phyloP scores from a whole-genome alignment of 1,140 invertebrate species.

The Drosophila sproati region DNA sequence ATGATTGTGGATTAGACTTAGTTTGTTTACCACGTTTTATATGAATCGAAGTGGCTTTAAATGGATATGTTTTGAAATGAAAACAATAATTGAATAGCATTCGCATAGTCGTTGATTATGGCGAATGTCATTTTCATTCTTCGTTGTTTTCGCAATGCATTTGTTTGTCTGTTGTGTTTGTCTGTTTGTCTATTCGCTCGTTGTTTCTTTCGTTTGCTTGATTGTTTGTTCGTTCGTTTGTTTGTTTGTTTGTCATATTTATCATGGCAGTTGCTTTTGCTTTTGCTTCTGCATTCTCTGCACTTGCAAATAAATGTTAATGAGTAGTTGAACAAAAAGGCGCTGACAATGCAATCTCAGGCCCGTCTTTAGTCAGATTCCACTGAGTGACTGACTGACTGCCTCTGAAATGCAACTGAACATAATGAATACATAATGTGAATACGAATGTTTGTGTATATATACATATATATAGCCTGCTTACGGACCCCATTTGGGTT shows the following conservation, averaged over 20 bases:
- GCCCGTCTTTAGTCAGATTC: slow-evolving; percentile 12
- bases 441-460: slow-evolving; percentile 4
- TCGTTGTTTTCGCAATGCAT: slow-evolving; percentile 67
- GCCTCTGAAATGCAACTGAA: slow-evolving; percentile 54
- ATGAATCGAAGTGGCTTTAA: too few relatives aligned
- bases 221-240: slow-evolving; percentile 42
- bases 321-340: slow-evolving; percentile 78
- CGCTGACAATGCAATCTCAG: slow-evolving; percentile 69
- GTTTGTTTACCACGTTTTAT: too few relatives aligned
- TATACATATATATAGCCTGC: slow-evolving; percentile 6
- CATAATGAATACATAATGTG: slow-evolving; percentile 56
- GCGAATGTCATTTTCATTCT: slow-evolving; percentile 9
- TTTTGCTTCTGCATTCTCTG: slow-evolving; percentile 67
- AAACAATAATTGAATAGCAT: slow-evolving; percentile 1
- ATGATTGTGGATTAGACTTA: too few relatives aligned
- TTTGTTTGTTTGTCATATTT: slow-evolving; percentile 79
- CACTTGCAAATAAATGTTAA: slow-evolving; percentile 82
- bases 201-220: slow-evolving; percentile 38
- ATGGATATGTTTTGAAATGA: too few relatives aligned
- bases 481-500: slow-evolving; percentile 21
- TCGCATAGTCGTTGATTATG: neutral
- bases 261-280: slow-evolving; percentile 76
- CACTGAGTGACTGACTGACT: slow-evolving; percentile 41
- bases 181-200: slow-evolving; percentile 50
- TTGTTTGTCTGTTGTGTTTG: slow-evolving; percentile 54